Evolutionary conservation across 1,140 invertebrate species (phyloP), one percentile per base, ranked within the genome.

Genomic region (Pygmarrhopalites habei): DNA sequence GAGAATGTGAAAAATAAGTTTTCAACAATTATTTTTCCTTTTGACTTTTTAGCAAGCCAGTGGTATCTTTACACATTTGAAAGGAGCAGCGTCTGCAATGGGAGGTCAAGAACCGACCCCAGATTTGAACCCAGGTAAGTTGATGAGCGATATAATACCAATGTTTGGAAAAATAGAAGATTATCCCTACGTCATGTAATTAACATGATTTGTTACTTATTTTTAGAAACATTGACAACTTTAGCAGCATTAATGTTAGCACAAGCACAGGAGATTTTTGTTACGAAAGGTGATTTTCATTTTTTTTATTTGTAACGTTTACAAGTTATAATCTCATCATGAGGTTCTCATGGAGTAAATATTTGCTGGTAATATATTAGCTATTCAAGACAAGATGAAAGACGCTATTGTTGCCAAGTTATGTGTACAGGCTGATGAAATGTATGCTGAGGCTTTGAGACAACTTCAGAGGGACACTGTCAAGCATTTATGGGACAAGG

Each of bases 211-310:
- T n/a, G n/a, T n/a, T n/a, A n/a, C n/a, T n/a, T n/a, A n/a, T n/a
- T n/a, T n/a, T n/a, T n/a, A n/a, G 95, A 98, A 67, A 91, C 92
- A 2, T 79, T 99, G 10, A 80, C 81, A 59, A 89, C 92, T 32
- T 78, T 99, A 12, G 82, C 87, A 29, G 79, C 85, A 15, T 77
- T 99, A 49, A 98, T 98, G 94, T 77, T 98, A 0, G 95, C 96
- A 7, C 95, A 99, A 77, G 95, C 92, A 1, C 95, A 99, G 79
- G 96, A 99, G 79, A 87, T 94, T 62, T 92, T 98, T 74, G 92
- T 93, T 51, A 82, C 88, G 61, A 99, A 99, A 79, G n/a, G n/a
- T n/a, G n/a, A n/a, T n/a, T n/a, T n/a, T n/a, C n/a, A n/a, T n/a
- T n/a, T n/a, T n/a, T n/a, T n/a, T n/a, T n/a, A n/a, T n/a, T n/a